Evolutionary conservation across 2,797 vertebrate genomes (phyloP).

Genomic region (Malacoraja senta): DNA sequence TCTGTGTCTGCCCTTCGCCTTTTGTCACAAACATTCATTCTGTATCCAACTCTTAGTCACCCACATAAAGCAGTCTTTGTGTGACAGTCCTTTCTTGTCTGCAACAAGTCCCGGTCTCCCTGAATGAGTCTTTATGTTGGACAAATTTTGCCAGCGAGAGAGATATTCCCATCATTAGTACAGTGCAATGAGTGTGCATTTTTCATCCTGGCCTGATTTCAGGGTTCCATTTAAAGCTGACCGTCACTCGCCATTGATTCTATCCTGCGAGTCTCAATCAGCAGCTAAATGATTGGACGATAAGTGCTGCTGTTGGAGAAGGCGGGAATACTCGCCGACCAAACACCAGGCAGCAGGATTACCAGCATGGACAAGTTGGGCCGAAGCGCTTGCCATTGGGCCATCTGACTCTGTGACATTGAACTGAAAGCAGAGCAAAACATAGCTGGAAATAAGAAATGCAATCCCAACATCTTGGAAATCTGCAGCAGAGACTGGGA

Average conservation of each 20-base stretch:
- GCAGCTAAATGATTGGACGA: neutral
- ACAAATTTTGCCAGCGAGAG: neutral
- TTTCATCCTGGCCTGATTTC: neutral
- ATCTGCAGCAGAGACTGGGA: too few species aligned
- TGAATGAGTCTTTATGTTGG: neutral
- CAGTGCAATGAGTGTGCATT: neutral
- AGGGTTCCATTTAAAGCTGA: neutral
- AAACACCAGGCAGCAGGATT: neutral
- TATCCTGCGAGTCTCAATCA: neutral
- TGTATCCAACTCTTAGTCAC: neutral
- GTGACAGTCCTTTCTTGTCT: neutral
- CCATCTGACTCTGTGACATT: too few species aligned
- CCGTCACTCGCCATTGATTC: neutral
- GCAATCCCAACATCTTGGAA: too few species aligned
- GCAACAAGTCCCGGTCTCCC: neutral
- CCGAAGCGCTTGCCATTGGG: too few species aligned
- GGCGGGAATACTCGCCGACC: neutral
- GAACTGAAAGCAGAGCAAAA: too few species aligned
- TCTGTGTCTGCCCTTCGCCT: neutral
- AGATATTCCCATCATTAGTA: neutral
- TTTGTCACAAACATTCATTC: neutral
- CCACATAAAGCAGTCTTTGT: conserved; percentile 5
- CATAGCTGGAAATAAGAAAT: too few species aligned
- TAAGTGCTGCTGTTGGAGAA: neutral
- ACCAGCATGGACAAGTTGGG: too few species aligned